Conservation (phyloP, 2,888 invertebrate genomes). For the Scaptomyza tumidula region DNA sequence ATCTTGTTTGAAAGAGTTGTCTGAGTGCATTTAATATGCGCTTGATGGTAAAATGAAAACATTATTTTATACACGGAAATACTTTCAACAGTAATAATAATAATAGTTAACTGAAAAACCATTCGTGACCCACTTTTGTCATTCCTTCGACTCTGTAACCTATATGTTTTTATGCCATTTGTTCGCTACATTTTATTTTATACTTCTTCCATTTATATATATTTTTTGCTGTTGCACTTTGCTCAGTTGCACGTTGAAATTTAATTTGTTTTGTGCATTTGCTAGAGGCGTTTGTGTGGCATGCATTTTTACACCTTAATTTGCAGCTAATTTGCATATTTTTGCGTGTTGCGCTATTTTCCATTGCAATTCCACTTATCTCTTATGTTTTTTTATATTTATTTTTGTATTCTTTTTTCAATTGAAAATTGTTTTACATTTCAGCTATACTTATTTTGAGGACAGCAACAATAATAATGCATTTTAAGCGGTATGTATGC, state of each 20-base stretch:
- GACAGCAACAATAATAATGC: conserved; percentile 1
- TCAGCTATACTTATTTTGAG: conserved; percentile 9
- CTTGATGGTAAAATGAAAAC: background rate
- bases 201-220: conserved; percentile 11
- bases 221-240: conserved; percentile 40
- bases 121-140: conserved; percentile 2
- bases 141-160: background rate
- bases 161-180: conserved; percentile 1
- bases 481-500: background rate
- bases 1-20: background rate
- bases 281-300: conserved; percentile 70
- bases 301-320: conserved; percentile 78
- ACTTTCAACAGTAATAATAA: background rate
- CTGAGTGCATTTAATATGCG: background rate
- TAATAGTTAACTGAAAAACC: background rate
- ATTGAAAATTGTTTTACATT: conserved; percentile 14
- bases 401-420: background rate
- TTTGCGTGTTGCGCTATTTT: conserved; percentile 57
- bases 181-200: conserved; percentile 7
- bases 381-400: background rate
- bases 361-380: conserved; percentile 30
- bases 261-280: conserved; percentile 70
- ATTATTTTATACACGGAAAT: background rate
- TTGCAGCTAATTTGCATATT: conserved; percentile 74
- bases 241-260: conserved; percentile 58